phyloP scores from a whole-genome alignment of 2,113 vertebrate genomes.

The Callithrix jacchus region DNA sequence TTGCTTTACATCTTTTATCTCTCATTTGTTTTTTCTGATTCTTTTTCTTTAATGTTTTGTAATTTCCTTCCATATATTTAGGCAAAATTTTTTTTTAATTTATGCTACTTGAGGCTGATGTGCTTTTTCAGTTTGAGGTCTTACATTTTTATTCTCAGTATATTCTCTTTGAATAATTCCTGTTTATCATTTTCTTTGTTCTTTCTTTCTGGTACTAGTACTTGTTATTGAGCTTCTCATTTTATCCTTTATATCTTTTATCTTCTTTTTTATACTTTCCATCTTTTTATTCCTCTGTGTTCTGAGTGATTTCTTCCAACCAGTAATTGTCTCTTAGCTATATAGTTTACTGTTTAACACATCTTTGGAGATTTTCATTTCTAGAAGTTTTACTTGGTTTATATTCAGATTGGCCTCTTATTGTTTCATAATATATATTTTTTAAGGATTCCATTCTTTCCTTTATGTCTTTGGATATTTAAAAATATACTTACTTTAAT shows the following conservation, averaged over 20 bases:
- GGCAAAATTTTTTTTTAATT: constrained; percentile 5
- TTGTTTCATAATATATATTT: constrained; percentile 3
- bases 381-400: constrained; percentile 21
- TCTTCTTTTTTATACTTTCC: not conserved
- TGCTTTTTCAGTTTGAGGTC: constrained; percentile 2
- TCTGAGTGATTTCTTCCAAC: not conserved
- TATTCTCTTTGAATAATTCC: constrained; percentile 37
- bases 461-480: constrained; percentile 40
- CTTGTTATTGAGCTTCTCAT: constrained; percentile 15
- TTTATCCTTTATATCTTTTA: constrained; percentile 21
- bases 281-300: not conserved
- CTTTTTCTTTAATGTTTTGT: constrained; percentile 24
- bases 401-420: constrained; percentile 11
- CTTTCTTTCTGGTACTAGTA: not conserved
- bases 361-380: constrained; percentile 49
- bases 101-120: not conserved
- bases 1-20: constrained; percentile 39
- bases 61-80: constrained; percentile 17
- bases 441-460: constrained; percentile 8
- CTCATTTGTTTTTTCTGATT: constrained; percentile 44
- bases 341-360: not conserved
- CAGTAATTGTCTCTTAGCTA: not conserved
- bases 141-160: constrained; percentile 10
- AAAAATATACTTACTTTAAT: not conserved
- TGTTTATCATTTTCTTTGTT: constrained; percentile 12